Evolutionary conservation across 2,797 vertebrate genomes (phyloP).

Genomic region (Parauchenoglanis punctatus): DNA sequence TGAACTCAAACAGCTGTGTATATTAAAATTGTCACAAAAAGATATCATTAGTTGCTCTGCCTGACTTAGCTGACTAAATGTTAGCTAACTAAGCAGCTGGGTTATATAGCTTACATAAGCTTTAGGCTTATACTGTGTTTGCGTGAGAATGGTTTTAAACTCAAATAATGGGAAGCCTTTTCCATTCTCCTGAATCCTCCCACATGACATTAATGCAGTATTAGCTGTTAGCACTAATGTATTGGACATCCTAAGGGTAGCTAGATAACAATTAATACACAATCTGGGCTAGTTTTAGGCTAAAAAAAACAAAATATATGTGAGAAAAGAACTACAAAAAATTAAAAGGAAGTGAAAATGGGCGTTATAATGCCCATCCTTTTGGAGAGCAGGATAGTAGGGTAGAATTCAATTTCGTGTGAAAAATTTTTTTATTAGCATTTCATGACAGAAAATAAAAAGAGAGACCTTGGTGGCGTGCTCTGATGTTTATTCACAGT

Average conservation of each 20-base stretch:
- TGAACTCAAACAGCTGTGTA: background rate
- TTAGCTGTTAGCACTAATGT: background rate
- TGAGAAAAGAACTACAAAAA: background rate
- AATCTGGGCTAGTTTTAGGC: background rate
- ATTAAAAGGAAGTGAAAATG: background rate
- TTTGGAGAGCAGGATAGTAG: background rate
- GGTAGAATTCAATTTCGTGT: background rate
- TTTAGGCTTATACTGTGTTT: background rate
- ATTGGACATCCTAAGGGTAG: background rate
- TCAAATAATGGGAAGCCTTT: background rate
- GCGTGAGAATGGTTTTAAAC: background rate
- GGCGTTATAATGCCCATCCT: background rate
- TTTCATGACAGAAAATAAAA: background rate
- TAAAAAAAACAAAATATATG: background rate
- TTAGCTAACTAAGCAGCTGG: background rate
- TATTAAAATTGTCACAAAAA: background rate
- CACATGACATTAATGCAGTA: background rate
- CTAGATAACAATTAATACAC: background rate
- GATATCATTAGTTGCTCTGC: background rate
- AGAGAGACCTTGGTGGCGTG: background rate
- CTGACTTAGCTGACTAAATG: background rate
- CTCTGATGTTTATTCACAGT: constrained; percentile 9
- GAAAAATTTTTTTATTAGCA: background rate
- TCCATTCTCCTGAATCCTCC: background rate
- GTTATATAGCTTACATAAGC: background rate